phyloP scores from a whole-genome alignment of 2,888 invertebrate species.

The Thera britannica region DNA sequence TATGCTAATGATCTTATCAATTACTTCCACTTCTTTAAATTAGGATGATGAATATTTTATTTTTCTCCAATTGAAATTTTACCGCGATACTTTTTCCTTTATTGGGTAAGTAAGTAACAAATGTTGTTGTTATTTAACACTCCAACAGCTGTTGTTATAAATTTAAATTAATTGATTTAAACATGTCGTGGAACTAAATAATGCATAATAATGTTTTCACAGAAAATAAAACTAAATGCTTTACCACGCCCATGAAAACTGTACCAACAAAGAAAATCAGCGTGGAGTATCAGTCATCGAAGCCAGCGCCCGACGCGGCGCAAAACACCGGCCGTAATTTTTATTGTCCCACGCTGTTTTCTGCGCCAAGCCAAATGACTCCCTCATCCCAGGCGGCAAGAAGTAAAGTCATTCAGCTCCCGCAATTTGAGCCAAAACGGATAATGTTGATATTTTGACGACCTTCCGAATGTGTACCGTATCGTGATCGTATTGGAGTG shows the following conservation, averaged over 20 bases:
- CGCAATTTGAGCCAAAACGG: constrained; percentile 66
- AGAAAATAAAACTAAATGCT: constrained; percentile 32
- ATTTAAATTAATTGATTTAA: background rate
- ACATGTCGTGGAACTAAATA: constrained; percentile 5
- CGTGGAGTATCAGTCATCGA: constrained; percentile 74
- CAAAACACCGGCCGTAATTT: constrained; percentile 75
- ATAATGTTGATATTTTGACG: constrained; percentile 75
- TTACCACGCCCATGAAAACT: constrained; percentile 58
- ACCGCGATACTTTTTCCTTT: background rate
- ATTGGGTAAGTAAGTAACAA: background rate
- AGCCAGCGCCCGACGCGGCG: constrained; percentile 69
- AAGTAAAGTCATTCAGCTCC: constrained; percentile 62
- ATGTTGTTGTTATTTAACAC: background rate
- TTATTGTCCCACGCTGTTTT: constrained; percentile 69
- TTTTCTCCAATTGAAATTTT: constrained; percentile 23
- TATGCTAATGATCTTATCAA: constrained; percentile 59
- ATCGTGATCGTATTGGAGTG: constrained; percentile 67
- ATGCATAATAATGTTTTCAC: constrained; percentile 11
- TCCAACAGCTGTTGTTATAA: background rate
- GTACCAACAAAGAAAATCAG: constrained; percentile 71
- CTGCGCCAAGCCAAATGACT: constrained; percentile 63
- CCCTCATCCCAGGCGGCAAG: constrained; percentile 64
- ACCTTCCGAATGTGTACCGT: constrained; percentile 74
- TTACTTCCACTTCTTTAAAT: constrained; percentile 57
- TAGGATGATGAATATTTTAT: constrained; percentile 44